Evolutionary conservation across 1,140 invertebrate species (phyloP).

Genomic region (Heliconius himera): DNA sequence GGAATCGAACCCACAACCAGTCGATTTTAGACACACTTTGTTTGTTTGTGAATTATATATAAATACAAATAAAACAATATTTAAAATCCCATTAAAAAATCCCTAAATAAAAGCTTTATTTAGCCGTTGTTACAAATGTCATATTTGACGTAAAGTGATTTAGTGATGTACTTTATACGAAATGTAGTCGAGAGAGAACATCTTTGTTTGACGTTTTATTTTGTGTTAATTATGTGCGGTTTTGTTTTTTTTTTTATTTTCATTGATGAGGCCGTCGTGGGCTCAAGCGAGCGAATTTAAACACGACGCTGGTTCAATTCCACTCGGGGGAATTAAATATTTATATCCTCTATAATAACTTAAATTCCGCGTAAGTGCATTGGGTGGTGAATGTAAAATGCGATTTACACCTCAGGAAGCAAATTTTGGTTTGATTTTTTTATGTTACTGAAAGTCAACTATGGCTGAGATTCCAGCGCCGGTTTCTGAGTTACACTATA

Average conservation of each 20-base stretch:
- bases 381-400: too few relatives aligned
- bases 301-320: neutral
- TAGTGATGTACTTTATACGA: neutral
- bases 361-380: too few relatives aligned
- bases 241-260: neutral
- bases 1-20: too few relatives aligned
- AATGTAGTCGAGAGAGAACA: neutral
- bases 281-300: neutral
- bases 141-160: neutral
- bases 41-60: too few relatives aligned
- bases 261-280: neutral
- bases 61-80: too few relatives aligned
- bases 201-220: neutral
- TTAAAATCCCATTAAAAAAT: neutral
- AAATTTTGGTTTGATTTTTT: too few relatives aligned
- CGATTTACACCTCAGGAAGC: too few relatives aligned
- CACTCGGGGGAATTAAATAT: neutral
- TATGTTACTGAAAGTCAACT: too few relatives aligned
- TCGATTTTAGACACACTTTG: too few relatives aligned
- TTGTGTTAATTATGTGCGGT: neutral
- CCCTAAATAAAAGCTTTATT: neutral
- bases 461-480: too few relatives aligned
- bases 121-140: slow-evolving; percentile 5
- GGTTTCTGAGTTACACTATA: too few relatives aligned
- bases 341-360: too few relatives aligned